Evolutionary conservation across 1,140 invertebrate species (phyloP), one percentile per base, ranked within the genome.

Genomic region (Lordiphosa mommai): DNA sequence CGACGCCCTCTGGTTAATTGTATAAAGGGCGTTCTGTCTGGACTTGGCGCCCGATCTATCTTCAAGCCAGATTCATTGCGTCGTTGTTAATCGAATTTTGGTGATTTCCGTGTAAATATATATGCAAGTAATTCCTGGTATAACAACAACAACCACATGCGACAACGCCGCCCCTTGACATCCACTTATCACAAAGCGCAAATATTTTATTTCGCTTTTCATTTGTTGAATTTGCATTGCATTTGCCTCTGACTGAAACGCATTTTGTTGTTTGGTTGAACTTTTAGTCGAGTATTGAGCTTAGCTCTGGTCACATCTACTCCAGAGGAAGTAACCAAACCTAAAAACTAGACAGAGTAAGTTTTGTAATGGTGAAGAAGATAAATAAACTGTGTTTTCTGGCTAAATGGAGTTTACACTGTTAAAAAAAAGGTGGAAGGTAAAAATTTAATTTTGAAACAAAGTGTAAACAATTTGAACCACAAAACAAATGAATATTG

Each of bases 181-280:
- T 61, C 59, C 71, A 68, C 71, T 82, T 82, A 82, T 82, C 76
- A 61, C 76, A 4, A 4, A 47, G 12, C 34, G 44, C 48, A 53
- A 46, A 60, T 64, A 58, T 60, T 58, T 40, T 29, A 50, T 37
- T 37, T 27, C 13, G 56, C 60, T 65, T 50, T 60, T 49, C 67
- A 50, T 33, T 40, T 34, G 53, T 55, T 46, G 55, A 65, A 65
- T 56, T 65, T 66, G 61, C 63, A 66, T 70, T 70, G 51, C 53
- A 68, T 72, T 65, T 40, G 43, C 43, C 47, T 60, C 36, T 29
- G 48, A 52, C 41, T 68, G 64, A 68, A 67, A 70, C 71, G 57
- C 76, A 82, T 74, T 80, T 61, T 41, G 63, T 53, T 17, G 40
- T 63, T 47, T 38, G 32, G 10, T 30, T 16, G 46, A 10, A 43